phyloP scores from a whole-genome alignment of 2,888 invertebrate species.

The Cataglyphis cursor region DNA sequence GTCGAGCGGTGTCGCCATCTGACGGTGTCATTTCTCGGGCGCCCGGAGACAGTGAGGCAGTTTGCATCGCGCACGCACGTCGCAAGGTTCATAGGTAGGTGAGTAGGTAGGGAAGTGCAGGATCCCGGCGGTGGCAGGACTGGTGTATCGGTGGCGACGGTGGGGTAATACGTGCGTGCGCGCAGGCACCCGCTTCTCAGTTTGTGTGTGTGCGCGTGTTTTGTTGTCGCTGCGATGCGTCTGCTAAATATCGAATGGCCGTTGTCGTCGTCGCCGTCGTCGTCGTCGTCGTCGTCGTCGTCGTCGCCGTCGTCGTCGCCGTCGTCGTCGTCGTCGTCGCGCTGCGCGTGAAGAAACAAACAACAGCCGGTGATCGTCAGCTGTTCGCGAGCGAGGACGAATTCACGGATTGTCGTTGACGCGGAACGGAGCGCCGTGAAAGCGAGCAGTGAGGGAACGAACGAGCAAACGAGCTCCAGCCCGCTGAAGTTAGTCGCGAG shows the following conservation, averaged over 20 bases:
- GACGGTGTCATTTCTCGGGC: background rate
- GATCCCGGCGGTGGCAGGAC: conserved; percentile 69
- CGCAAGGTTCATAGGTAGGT: background rate
- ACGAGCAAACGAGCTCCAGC: conserved; percentile 1
- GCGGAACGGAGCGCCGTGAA: conserved; percentile 17
- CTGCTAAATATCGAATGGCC: conserved; percentile 70
- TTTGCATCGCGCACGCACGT: conserved; percentile 30
- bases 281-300: background rate
- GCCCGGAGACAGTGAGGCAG: conserved; percentile 42
- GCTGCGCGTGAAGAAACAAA: conserved; percentile 54
- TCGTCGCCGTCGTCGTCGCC: background rate
- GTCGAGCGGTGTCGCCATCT: conserved; percentile 50
- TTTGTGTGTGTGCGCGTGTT: conserved; percentile 65
- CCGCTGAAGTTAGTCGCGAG: conserved; percentile 10
- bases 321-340: conserved; percentile 18
- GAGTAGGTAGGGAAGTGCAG: conserved; percentile 55
- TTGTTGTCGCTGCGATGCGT: conserved; percentile 76
- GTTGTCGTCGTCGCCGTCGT: conserved; percentile 25
- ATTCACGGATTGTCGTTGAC: background rate
- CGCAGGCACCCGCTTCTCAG: conserved; percentile 54
- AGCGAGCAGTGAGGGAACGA: conserved; percentile 2
- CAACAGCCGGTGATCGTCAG: conserved; percentile 66
- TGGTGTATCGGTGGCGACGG: conserved; percentile 73
- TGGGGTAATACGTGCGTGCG: conserved; percentile 70
- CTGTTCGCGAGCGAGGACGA: conserved; percentile 56